Evolutionary conservation across 2,113 vertebrate species (phyloP), one percentile per base, ranked within the genome.

Genomic region (Bubo bubo): DNA sequence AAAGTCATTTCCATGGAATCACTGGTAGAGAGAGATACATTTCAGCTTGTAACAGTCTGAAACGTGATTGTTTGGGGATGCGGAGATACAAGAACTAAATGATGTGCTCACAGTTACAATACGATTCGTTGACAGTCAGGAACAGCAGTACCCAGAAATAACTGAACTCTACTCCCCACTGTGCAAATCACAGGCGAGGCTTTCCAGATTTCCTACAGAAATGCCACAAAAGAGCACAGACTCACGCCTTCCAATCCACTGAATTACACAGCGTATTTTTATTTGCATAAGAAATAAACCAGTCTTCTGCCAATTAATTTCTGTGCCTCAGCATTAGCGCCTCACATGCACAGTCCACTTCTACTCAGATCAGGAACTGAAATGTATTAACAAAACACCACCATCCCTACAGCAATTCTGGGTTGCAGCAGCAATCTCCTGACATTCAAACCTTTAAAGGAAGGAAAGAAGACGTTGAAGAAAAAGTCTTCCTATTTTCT

Each of bases 91-190:
- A 88, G 72, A 89, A 50, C 10, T 37, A n/a, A 53, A 64, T 7
- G 30, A 88, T 4, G 14, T 28, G 79, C 47, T 74, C 26, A 1
- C 50, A 63, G 86, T 35, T 77, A 84, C 79, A 83, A 84, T 39
- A 64, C 75, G 90, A 82, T 39, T 75, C 88, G 12, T 79, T 95
- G 79, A 79, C 70, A 56, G 88, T 66, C 94, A 55, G 87, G 93
- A 95, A 94, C 53, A 94, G 93, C 72, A 91, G 76, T 2, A 79
- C 85, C 94, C 92, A 87, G 95, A 91, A 97, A 93, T 93, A 97
- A 86, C 86, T 47, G 55, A 80, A 73, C 77, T 74, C 76, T 49
- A 12, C 83, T 90, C 91, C 93, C 86, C 88, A 8, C 92, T 86
- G 91, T 39, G 89, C 80, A 52, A 89, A 91, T 86, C 83, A 67